Percentiles rank a stretch among this genome's conserved stretches.
Conservation (phyloP, 2,113 vertebrate genomes). For the Panurus biarmicus region DNA sequence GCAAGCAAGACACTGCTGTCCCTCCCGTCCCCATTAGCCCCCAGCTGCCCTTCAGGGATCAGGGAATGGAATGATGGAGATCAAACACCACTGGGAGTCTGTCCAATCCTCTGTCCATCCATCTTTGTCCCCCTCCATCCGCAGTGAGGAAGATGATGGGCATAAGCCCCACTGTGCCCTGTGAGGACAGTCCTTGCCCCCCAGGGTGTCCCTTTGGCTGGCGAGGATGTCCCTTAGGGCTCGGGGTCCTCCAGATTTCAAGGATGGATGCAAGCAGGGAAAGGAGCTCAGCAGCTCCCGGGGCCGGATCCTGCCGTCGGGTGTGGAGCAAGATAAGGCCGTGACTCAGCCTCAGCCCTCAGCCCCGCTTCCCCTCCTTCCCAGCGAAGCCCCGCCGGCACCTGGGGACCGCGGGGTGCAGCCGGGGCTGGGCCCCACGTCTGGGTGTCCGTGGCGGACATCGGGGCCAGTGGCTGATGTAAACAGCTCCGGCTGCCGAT, state of each 20-base stretch:
- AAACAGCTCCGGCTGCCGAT: slow-evolving; percentile 23
- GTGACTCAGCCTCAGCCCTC: neutral
- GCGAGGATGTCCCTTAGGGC: neutral
- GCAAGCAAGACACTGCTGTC: neutral
- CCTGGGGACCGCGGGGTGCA: neutral
- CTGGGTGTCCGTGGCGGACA: neutral
- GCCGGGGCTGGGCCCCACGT: neutral
- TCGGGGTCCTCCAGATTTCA: no score
- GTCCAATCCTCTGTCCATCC: neutral
- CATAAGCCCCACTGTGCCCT: fast-evolving
- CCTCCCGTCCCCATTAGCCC: fast-evolving
- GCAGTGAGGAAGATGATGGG: neutral
- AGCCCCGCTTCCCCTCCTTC: neutral
- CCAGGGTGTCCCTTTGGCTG: neutral
- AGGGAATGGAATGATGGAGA: neutral
- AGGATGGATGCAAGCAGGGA: neutral
- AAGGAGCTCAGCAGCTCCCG: neutral
- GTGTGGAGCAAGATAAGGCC: neutral
- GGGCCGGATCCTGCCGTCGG: neutral
- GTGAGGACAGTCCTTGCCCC: fast-evolving
- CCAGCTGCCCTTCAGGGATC: neutral
- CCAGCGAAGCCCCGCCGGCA: neutral
- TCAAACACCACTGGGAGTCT: fast-evolving
- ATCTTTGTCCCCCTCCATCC: fast-evolving
- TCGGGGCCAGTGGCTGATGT: slow-evolving; percentile 37